Percentiles rank a stretch among this genome's conserved stretches.
These are phyloP conservation scores for Mellilla xanthometata DNA, from an alignment of 2,888 invertebrate species.

Conservation along the genomic window DNA sequence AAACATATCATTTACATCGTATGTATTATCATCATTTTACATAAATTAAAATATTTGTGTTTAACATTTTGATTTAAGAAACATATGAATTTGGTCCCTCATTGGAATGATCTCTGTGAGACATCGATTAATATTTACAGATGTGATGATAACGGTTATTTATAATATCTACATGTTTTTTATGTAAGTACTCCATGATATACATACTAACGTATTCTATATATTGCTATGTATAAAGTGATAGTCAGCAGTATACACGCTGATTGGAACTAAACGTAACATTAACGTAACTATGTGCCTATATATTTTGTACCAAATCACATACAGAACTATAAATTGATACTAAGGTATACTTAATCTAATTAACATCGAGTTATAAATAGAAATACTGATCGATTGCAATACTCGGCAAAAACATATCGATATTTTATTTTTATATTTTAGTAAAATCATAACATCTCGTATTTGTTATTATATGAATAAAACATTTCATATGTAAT, in stretches of 20 bases:
- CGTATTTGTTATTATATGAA: too few relatives aligned
- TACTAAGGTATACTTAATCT: constrained; percentile 27
- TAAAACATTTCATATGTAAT: too few relatives aligned
- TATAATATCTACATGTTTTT: constrained; percentile 5
- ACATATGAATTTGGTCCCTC: constrained; percentile 22
- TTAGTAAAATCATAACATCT: too few relatives aligned
- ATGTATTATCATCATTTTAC: neutral
- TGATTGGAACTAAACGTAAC: constrained; percentile 28
- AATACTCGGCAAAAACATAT: neutral
- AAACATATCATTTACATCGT: neutral
- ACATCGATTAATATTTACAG: constrained; percentile 25
- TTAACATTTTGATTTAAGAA: neutral
- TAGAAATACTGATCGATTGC: constrained; percentile 52
- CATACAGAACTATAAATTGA: constrained; percentile 35
- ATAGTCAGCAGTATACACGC: constrained; percentile 37
- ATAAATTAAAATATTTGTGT: too few relatives aligned
- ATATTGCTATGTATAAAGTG: too few relatives aligned
- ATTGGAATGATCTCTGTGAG: constrained; percentile 12
- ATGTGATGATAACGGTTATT: constrained; percentile 4
- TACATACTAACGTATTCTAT: constrained; percentile 29
- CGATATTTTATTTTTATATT: neutral
- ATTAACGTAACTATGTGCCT: constrained; percentile 30
- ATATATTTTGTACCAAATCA: constrained; percentile 50
- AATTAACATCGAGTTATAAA: constrained; percentile 41
- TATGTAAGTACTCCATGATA: constrained; percentile 31